Base-by-base conservation (phyloP, 2,888 invertebrate genomes). In the Griposia aprilina region DNA sequence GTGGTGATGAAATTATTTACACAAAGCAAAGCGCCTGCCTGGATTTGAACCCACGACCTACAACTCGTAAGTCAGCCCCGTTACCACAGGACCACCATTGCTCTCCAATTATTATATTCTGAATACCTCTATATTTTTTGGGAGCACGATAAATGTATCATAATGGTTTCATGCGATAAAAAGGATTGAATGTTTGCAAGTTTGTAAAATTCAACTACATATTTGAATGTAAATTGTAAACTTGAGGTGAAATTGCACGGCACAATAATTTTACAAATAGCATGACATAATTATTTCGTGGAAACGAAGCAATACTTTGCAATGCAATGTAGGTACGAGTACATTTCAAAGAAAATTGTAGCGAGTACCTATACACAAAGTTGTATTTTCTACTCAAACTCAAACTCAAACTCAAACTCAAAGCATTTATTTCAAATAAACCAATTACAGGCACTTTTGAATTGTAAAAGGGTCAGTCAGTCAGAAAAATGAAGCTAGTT, bases 151-250 rank as follows among this genome's bases (percentile, higher is more conserved):
- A 13, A 50, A 45, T n/a, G 4, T 48, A 17, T n/a, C 11, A 17
- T 30, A 20, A 26, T 10, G 15, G 17, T 50, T 76, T 45, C 20
- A 52, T 67, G 36, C 20, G n/a, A 15, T 67, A 17, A 15, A 67
- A n/a, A 13, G 3, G 17, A 17, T 26, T 20, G 2, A 48, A 63
- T 45, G 20, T 30, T 30, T n/a, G 15, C 3, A 30, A 48, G 13
- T 55, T 55, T 55, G 10, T 11, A 45, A 36, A 36, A 17, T 48
- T 15, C 11, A 48, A 76, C 17, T 4, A n/a, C n/a, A n/a, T n/a
- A 48, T 63, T 52, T 30, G 11, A 63, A 63, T 77, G 5, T n/a
- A 36, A 63, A 63, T 76, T 76, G 1, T 52, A 23, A 48, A 55
- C 17, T 63, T 36, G 55, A 36, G 11, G 30, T 62, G 10, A 62